Percentiles rank a stretch among this genome's conserved stretches.
Conservation (phyloP, 1,140 invertebrate genomes). For the Heliconius congener region DNA sequence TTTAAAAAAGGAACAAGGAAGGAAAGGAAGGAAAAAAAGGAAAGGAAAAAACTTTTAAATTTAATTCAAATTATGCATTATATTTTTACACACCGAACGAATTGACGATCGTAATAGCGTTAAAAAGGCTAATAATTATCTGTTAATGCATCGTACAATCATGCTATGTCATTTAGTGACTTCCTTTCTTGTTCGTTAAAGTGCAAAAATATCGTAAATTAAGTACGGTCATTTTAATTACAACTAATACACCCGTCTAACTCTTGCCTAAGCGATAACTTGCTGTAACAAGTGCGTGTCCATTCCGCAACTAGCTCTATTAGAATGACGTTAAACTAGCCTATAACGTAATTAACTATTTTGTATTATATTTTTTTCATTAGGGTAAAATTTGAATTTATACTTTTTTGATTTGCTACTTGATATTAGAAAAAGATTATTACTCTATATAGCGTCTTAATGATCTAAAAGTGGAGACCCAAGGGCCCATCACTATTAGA, state of each 20-base stretch:
- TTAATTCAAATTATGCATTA: not conserved
- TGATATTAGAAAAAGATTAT: not conserved
- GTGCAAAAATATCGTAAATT: slow-evolving; percentile 53
- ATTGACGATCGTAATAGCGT: not conserved
- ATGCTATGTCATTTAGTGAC: slow-evolving; percentile 35
- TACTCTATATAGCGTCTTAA: not conserved
- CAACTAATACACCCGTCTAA: slow-evolving; percentile 42
- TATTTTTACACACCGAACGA: slow-evolving; percentile 17
- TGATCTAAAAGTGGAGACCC: not conserved
- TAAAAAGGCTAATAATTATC: slow-evolving; percentile 43
- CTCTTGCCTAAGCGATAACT: slow-evolving; percentile 47
- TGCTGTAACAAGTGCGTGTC: slow-evolving; percentile 37
- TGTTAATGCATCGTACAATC: slow-evolving; percentile 40
- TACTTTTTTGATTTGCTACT: not conserved
- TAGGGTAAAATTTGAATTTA: not conserved
- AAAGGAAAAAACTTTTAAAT: too few relatives aligned
- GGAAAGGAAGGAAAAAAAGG: too few relatives aligned
- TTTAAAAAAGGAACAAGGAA: too few relatives aligned
- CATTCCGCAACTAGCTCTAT: not conserved
- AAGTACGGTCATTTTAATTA: slow-evolving; percentile 56
- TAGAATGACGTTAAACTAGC: not conserved
- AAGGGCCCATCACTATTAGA: not conserved
- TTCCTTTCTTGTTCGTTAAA: slow-evolving; percentile 43
- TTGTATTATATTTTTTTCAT: not conserved
- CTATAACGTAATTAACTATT: too few relatives aligned